Base-by-base conservation (phyloP, 1,140 invertebrate genomes). In the Ooceraea biroi region DNA sequence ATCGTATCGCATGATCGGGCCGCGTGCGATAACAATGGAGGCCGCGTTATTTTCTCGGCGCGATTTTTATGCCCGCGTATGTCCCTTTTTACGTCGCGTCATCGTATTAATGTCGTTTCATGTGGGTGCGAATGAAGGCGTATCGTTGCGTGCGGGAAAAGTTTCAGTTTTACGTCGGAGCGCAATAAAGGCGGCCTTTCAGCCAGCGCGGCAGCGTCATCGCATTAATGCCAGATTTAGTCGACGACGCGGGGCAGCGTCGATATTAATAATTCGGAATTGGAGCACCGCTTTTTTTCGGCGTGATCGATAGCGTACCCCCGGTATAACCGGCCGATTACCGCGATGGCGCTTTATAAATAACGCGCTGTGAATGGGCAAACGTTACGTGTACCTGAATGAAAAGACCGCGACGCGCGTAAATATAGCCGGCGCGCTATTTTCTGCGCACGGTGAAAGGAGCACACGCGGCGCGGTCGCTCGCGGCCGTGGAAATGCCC, bases 391-490 rank as follows among this genome's bases (percentile, higher is more conserved):
- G 25, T 57, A 65, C 36, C 52, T 80, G 65, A 80, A 80, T 80
- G 76, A 71, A 80, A 80, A 71, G 76, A 80, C 5, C 36, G 12
- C 65, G 65, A 17, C n/a, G 50, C 52, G 65, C 22, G 50, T 80
- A 80, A 80, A 80, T 80, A 80, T 80, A 80, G 65, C n/a, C 36
- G 36, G 41, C 50, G 41, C 50, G 36, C 36, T 80, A 80, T 80
- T 80, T 80, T 80, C 50, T 50, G 50, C 65, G 65, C 50, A 25
- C 50, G 50, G 76, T 80, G 76, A 80, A 80, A 80, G 76, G 76
- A 80, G 76, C 76, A 46, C 63, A 44, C 36, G n/a, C n/a, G 4
- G 5, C 19, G 10, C 71, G 41, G n/a, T 17, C n/a, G 8, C 19
- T 27, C 46, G 4, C 63, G 68, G 25, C 44, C 65, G 17, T 80